These are phyloP conservation scores for Itoplectis maculator DNA, from an alignment of 2,888 invertebrate genomes.

Conservation along the genomic window DNA sequence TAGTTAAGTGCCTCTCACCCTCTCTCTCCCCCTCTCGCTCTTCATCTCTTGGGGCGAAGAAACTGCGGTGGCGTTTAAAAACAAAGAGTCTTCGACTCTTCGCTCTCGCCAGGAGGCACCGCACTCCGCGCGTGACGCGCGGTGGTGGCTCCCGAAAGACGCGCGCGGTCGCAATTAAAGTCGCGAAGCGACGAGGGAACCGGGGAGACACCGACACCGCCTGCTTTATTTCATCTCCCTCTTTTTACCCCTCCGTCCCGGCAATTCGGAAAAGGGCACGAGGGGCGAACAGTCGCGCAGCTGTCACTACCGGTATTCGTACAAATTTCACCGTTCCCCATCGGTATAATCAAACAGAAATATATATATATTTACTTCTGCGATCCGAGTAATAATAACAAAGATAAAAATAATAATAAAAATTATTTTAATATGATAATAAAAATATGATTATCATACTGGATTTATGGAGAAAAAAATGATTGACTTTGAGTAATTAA, in stretches of 20 bases:
- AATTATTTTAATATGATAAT: too few species aligned
- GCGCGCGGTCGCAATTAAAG: constrained; percentile 75
- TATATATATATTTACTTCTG: background rate
- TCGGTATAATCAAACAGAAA: constrained; percentile 21
- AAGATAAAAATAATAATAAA: too few species aligned
- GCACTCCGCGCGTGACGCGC: too few species aligned
- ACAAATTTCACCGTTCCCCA: constrained; percentile 54
- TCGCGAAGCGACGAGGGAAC: constrained; percentile 74
- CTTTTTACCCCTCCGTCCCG: too few species aligned
- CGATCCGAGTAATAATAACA: background rate
- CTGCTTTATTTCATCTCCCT: constrained; percentile 24
- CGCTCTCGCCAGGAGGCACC: constrained; percentile 47
- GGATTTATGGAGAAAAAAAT: too few species aligned
- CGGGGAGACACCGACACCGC: too few species aligned
- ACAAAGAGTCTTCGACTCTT: constrained; percentile 58
- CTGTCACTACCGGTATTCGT: constrained; percentile 65
- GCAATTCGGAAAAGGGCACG: too few species aligned
- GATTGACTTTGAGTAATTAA: too few species aligned
- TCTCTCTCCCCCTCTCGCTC: constrained; percentile 39
- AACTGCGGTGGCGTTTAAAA: constrained; percentile 54
- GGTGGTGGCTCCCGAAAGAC: constrained; percentile 64
- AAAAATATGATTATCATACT: too few species aligned
- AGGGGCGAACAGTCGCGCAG: constrained; percentile 67
- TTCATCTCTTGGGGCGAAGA: too few species aligned
- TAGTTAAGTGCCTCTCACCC: constrained; percentile 67